A percentile compares a stretch with the other conserved stretches of the same genome.
phyloP scores from a whole-genome alignment of 2,113 vertebrate genomes.

The Oryzias javanicus region DNA sequence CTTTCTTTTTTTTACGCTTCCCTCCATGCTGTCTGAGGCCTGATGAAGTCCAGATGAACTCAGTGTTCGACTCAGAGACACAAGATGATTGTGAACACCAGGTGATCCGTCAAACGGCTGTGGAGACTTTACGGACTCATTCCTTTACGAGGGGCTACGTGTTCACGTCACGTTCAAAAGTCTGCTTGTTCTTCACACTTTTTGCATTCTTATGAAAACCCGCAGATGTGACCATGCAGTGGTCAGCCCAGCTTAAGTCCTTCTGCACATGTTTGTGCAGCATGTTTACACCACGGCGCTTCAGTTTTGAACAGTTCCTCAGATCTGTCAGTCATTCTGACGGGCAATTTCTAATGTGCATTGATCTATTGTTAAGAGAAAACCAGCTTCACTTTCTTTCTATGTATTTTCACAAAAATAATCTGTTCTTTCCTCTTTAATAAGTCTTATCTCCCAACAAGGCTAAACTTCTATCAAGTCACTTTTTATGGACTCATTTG shows the following conservation, averaged over 20 bases:
- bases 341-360: too few species aligned
- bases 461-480: too few species aligned
- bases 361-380: too few species aligned
- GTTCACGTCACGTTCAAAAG: not conserved
- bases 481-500: too few species aligned
- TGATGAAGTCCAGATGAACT: constrained; percentile 70
- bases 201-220: not conserved
- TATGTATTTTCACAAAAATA: too few species aligned
- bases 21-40: constrained; percentile 33
- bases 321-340: too few species aligned
- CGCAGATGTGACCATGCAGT: constrained; percentile 5
- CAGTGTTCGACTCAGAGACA: constrained; percentile 15
- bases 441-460: too few species aligned
- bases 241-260: not conserved
- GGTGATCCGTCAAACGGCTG: constrained; percentile 49
- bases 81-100: constrained; percentile 41
- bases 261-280: not conserved
- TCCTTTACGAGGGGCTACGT: constrained; percentile 20
- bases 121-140: constrained; percentile 36
- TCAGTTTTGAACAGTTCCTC: not conserved
- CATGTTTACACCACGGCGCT: constrained; percentile 7
- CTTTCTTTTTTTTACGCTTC: constrained; percentile 60
- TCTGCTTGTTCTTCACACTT: not conserved
- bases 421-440: too few species aligned
- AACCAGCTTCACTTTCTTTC: too few species aligned